Conservation (phyloP, 1,140 invertebrate genomes). For the Chionoecetes opilio region DNA sequence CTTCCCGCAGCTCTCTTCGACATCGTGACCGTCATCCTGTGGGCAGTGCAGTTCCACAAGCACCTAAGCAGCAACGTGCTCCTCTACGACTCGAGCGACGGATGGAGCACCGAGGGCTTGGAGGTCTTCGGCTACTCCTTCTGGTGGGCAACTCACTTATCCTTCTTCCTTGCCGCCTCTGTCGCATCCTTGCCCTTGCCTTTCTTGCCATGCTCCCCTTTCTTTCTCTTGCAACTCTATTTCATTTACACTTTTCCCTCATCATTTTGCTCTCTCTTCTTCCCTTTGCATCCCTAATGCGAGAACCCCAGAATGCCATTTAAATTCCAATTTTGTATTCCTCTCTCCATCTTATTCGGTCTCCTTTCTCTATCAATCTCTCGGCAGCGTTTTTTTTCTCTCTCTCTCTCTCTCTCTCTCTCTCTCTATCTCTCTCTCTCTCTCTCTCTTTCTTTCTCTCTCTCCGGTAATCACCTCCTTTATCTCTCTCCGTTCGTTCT, state of each 20-base stretch:
- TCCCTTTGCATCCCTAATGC: no score
- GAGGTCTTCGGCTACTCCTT: constrained; percentile 91
- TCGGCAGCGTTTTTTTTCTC: neutral
- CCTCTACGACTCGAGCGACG: constrained; percentile 89
- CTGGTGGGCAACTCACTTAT: constrained; percentile 85
- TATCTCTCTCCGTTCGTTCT: neutral
- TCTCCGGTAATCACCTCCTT: neutral
- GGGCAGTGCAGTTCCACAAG: constrained; percentile 90
- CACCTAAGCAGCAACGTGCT: constrained; percentile 91
- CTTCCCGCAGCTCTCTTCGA: constrained; percentile 88
- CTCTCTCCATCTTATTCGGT: neutral
- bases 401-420: no score
- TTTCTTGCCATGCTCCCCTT: no score
- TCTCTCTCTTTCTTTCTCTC: constrained; percentile 17
- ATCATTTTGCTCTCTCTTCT: no score
- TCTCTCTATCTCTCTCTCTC: neutral
- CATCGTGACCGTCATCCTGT: constrained; percentile 88
- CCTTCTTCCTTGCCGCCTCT: neutral
- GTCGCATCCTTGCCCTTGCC: no score
- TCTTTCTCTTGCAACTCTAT: no score
- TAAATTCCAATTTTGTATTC: no score
- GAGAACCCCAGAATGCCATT: no score
- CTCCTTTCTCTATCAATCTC: neutral
- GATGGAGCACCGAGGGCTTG: constrained; percentile 89
- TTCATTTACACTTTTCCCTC: no score